phyloP scores from a whole-genome alignment of 2,888 invertebrate species.

The Siphlonurus alternatus region DNA sequence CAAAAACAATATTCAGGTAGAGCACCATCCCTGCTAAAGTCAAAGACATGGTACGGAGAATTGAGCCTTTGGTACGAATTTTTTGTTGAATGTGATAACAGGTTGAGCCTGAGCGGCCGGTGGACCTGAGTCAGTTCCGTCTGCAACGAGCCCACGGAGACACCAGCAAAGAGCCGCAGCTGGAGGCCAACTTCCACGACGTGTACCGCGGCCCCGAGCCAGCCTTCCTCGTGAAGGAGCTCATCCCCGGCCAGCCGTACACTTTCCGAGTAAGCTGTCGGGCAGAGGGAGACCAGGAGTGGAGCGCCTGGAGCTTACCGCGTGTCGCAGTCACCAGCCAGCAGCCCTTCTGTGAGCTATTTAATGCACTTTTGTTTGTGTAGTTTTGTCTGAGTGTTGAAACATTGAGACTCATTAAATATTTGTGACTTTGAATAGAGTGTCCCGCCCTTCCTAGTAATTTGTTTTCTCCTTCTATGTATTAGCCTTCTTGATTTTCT shows the following conservation, averaged over 20 bases:
- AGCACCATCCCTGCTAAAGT: too few relatives aligned
- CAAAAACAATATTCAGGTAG: too few relatives aligned
- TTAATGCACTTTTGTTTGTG: neutral
- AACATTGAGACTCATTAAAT: neutral
- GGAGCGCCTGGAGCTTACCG: constrained; percentile 37
- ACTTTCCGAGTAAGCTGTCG: constrained; percentile 36
- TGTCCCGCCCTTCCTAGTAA: too few relatives aligned
- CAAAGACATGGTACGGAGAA: too few relatives aligned
- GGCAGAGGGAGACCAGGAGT: constrained; percentile 26
- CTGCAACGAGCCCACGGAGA: constrained; percentile 29
- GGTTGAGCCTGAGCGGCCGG: constrained; percentile 22
- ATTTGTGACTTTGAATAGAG: neutral
- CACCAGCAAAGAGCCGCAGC: constrained; percentile 20
- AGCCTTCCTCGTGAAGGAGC: constrained; percentile 30
- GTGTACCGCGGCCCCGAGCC: constrained; percentile 32
- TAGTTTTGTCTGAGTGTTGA: neutral
- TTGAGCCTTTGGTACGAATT: too few relatives aligned
- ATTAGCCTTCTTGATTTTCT: neutral
- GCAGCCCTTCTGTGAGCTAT: constrained; percentile 27
- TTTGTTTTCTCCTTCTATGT: neutral
- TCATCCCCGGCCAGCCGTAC: constrained; percentile 29
- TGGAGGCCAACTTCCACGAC: constrained; percentile 23
- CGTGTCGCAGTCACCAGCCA: constrained; percentile 29
- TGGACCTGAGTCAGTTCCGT: constrained; percentile 29
- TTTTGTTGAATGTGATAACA: too few relatives aligned